phyloP scores from a whole-genome alignment of 2,113 vertebrate species.

The Amphiprion ocellaris region DNA sequence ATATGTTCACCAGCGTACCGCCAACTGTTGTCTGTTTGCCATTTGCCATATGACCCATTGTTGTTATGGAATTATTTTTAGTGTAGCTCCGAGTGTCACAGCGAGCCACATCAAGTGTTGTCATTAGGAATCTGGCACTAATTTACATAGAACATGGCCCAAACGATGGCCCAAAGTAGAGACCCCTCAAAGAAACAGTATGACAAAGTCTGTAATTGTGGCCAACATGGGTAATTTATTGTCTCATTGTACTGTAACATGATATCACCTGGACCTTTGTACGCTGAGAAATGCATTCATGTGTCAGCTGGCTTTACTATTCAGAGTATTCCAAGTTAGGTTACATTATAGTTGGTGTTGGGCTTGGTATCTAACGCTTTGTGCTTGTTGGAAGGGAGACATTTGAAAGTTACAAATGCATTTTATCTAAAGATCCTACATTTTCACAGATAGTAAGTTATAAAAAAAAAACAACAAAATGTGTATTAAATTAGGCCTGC shows the following conservation, averaged over 20 bases:
- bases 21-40: background rate
- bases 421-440: too few relatives aligned
- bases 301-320: background rate
- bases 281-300: background rate
- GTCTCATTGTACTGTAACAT: background rate
- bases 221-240: background rate
- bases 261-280: background rate
- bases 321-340: background rate
- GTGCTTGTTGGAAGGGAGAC: background rate
- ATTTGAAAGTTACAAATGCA: background rate
- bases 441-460: too few relatives aligned
- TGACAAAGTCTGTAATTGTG: background rate
- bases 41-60: constrained; percentile 8
- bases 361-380: background rate
- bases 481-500: too few relatives aligned
- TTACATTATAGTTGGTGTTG: constrained; percentile 1
- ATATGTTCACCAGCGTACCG: background rate
- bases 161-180: background rate
- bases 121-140: background rate
- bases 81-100: background rate
- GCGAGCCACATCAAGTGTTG: background rate
- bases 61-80: background rate
- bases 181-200: background rate
- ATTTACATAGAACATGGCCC: background rate
- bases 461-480: too few relatives aligned